phyloP scores from a whole-genome alignment of 2,797 vertebrate species.

The Salarias fasciatus region DNA sequence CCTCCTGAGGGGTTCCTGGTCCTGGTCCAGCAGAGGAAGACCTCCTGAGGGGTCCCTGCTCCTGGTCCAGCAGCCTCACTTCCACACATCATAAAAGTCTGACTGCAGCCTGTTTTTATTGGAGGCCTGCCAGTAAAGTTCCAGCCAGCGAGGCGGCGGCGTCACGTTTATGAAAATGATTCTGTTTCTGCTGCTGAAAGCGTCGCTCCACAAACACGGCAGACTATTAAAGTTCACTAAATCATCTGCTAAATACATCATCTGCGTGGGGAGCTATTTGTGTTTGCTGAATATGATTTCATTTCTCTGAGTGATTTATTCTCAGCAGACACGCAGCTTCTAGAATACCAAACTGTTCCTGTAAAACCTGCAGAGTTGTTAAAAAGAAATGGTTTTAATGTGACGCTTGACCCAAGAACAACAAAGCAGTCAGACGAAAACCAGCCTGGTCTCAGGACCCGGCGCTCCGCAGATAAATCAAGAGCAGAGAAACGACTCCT shows the following conservation, averaged over 20 bases:
- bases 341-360: neutral
- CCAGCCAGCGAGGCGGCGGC: neutral
- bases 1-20: too few relatives aligned
- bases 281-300: slow-evolving; percentile 8
- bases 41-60: too few relatives aligned
- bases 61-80: neutral
- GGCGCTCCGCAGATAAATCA: neutral
- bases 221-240: slow-evolving; percentile 2
- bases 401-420: slow-evolving; percentile 1
- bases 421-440: neutral
- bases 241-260: slow-evolving; percentile 2
- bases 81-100: neutral
- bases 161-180: neutral
- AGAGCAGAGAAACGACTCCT: too few relatives aligned
- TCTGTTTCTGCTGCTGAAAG: neutral
- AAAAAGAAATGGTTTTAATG: neutral
- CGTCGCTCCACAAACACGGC: neutral
- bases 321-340: neutral
- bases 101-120: neutral
- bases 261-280: slow-evolving; percentile 18
- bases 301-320: slow-evolving; percentile 1
- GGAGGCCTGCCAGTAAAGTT: neutral
- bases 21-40: too few relatives aligned
- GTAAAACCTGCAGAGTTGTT: neutral
- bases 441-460: neutral